phyloP scores from a whole-genome alignment of 2,113 vertebrate species.

The Megaceryle maxima region DNA sequence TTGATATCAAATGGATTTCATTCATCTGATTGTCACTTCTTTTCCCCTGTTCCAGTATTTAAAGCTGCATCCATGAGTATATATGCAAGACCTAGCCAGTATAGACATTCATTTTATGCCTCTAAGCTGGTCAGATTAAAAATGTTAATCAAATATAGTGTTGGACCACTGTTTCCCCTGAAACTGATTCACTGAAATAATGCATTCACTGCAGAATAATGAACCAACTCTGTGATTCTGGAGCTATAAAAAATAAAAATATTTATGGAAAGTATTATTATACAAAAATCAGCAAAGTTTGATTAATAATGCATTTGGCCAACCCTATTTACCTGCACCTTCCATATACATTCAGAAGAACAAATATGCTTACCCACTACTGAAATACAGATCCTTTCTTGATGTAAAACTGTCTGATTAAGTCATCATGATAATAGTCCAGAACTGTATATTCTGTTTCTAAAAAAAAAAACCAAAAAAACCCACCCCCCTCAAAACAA shows the following conservation, averaged over 20 bases:
- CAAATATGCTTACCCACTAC: background rate
- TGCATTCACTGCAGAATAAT: background rate
- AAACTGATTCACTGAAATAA: background rate
- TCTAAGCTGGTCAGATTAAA: background rate
- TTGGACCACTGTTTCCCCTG: background rate
- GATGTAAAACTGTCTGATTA: background rate
- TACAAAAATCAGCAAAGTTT: background rate
- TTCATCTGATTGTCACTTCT: background rate
- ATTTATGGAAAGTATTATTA: background rate
- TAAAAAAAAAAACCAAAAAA: background rate
- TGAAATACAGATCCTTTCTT: background rate
- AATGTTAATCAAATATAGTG: background rate
- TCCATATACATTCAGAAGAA: background rate
- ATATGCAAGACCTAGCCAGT: background rate
- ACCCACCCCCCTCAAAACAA: background rate
- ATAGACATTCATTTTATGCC: background rate
- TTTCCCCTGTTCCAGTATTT: background rate
- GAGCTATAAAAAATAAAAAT: background rate
- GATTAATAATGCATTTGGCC: background rate
- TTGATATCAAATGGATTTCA: background rate
- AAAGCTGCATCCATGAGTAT: background rate
- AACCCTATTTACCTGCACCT: background rate
- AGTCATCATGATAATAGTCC: background rate
- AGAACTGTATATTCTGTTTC: background rate
- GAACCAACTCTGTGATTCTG: background rate